phyloP scores from a whole-genome alignment of 1,140 invertebrate genomes.

The Sinonovacula constricta region DNA sequence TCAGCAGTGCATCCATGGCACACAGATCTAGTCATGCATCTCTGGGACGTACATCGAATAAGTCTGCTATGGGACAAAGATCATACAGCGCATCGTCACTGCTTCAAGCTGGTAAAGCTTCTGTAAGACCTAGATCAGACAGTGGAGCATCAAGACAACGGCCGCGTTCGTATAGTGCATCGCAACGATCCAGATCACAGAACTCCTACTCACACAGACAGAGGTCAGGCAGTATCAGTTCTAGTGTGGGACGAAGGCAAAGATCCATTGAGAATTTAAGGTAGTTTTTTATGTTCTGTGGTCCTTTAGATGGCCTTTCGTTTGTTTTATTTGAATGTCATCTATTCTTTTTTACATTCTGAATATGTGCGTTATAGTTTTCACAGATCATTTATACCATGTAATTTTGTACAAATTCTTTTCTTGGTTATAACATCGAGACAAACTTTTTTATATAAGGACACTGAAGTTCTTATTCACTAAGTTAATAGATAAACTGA shows the following conservation, averaged over 20 bases:
- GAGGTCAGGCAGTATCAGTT: constrained; percentile 35
- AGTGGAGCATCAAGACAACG: neutral
- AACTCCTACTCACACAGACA: constrained; percentile 28
- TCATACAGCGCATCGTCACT: neutral
- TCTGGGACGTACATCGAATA: no score
- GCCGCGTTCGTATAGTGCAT: constrained; percentile 35
- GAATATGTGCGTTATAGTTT: no score
- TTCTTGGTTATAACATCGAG: no score
- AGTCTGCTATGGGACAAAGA: neutral
- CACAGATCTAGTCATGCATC: neutral
- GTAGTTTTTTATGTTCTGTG: no score
- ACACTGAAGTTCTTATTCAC: no score
- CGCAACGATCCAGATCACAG: neutral
- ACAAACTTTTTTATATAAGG: no score
- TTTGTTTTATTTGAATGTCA: no score
- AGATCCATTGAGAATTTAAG: constrained; percentile 34
- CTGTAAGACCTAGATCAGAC: neutral
- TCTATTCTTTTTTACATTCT: no score
- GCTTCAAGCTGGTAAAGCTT: neutral
- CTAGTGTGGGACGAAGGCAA: constrained; percentile 14
- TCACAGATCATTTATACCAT: no score
- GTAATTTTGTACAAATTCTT: no score
- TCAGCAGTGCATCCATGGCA: neutral
- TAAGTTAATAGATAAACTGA: no score
- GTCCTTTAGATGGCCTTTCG: no score